phyloP scores from a whole-genome alignment of 2,797 vertebrate species.

The Octomys mimax region DNA sequence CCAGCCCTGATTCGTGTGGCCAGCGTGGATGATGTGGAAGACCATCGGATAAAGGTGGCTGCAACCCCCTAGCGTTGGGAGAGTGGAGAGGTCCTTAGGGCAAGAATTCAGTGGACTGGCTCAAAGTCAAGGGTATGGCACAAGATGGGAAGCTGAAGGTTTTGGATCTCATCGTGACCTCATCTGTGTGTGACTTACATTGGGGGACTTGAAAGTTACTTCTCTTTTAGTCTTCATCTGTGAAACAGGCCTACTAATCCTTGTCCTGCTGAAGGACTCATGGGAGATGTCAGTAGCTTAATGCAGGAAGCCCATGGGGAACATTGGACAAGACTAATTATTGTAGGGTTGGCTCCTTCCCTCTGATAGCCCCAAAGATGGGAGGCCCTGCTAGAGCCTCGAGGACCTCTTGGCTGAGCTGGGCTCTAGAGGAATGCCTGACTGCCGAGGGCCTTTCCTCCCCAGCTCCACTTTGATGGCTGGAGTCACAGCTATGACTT shows the following conservation, averaged over 20 bases:
- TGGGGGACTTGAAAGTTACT: neutral
- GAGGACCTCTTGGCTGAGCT: neutral
- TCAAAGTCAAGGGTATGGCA: neutral
- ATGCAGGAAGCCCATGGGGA: neutral
- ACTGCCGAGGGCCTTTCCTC: constrained; percentile 58
- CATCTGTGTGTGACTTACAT: neutral
- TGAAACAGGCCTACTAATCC: neutral
- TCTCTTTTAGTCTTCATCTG: neutral
- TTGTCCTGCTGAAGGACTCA: neutral
- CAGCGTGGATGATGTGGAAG: constrained; percentile 96
- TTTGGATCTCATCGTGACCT: neutral
- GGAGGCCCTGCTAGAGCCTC: constrained; percentile 32
- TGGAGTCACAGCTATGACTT: constrained; percentile 98
- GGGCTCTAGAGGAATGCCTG: neutral
- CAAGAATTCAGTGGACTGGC: neutral
- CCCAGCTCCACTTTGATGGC: constrained; percentile 97
- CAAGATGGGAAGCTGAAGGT: neutral
- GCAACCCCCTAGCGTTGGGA: neutral
- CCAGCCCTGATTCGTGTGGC: constrained; percentile 96
- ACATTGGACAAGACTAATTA: neutral
- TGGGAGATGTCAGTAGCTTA: neutral
- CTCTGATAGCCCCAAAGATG: constrained; percentile 22
- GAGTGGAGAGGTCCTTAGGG: neutral
- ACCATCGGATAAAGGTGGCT: constrained; percentile 96
- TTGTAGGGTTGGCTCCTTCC: neutral